These are phyloP conservation scores for Phrynosoma platyrhinos DNA, from an alignment of 2,113 vertebrate species.

Conservation along the genomic window DNA sequence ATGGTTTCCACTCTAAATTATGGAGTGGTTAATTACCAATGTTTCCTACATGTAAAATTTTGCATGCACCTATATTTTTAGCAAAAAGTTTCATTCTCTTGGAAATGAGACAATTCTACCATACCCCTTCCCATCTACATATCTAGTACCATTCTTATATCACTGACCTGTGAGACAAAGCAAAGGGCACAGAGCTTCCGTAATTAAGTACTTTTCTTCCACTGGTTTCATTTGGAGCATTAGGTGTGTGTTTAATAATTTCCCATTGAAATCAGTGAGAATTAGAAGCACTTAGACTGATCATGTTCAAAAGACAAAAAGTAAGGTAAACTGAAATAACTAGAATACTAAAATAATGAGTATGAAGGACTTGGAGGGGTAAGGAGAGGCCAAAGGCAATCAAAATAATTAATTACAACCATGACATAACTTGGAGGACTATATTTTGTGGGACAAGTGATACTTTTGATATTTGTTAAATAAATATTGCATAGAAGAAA, in stretches of 20 bases:
- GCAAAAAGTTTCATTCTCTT: not conserved
- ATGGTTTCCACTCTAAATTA: not conserved
- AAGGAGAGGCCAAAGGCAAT: not conserved
- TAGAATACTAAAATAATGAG: not conserved
- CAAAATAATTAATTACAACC: constrained; percentile 40
- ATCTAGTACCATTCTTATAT: not conserved
- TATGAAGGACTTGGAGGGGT: not conserved
- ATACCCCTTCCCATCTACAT: not conserved
- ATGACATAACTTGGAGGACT: not conserved
- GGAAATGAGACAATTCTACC: not conserved
- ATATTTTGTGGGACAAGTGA: not conserved
- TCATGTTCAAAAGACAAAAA: not conserved
- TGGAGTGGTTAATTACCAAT: not conserved
- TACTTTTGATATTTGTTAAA: constrained; percentile 1
- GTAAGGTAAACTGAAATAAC: not conserved
- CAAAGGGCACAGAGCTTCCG: not conserved
- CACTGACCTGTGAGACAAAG: not conserved
- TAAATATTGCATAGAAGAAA: not conserved
- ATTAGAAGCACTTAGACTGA: not conserved
- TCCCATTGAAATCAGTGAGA: not conserved
- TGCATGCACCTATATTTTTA: not conserved
- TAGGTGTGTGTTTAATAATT: not conserved
- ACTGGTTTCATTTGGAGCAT: not conserved
- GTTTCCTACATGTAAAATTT: not conserved
- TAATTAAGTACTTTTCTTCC: not conserved